Conservation (phyloP, 2,797 vertebrate species). For the Rhyacichthys aspro region DNA sequence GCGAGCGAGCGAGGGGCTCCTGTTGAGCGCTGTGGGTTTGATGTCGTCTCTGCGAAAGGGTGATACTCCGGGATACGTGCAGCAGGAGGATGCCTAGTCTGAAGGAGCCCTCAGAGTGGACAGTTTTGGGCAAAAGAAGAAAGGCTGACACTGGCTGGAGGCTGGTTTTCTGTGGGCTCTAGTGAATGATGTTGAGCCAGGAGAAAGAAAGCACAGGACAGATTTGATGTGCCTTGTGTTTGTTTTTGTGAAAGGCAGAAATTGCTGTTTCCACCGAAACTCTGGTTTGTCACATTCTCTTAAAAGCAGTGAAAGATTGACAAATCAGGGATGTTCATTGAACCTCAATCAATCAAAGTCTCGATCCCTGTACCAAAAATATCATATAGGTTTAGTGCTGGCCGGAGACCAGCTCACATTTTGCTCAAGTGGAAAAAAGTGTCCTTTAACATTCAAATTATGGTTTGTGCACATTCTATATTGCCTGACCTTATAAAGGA, state of each 20-base stretch:
- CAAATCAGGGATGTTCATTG: too few species aligned
- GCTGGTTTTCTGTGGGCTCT: conserved; percentile 24
- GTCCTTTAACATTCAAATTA: too few species aligned
- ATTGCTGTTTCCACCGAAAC: conserved; percentile 3
- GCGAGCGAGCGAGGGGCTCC: conserved; percentile 29
- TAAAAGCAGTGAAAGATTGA: too few species aligned
- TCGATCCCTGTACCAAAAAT: too few species aligned
- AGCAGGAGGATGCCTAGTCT: conserved; percentile 14
- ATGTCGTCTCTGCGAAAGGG: conserved; percentile 15
- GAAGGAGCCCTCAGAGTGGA: conserved; percentile 23
- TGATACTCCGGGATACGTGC: conserved; percentile 38
- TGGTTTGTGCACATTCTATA: too few species aligned
- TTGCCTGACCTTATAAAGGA: too few species aligned
- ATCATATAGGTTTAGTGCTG: too few species aligned
- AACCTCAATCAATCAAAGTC: too few species aligned
- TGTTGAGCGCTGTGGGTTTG: conserved; percentile 26
- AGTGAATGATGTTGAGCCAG: conserved; percentile 56
- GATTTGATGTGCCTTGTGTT: conserved; percentile 25
- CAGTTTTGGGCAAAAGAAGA: conserved; percentile 31
- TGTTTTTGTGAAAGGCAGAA: conserved; percentile 26
- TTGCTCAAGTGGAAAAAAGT: too few species aligned
- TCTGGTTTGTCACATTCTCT: too few species aligned
- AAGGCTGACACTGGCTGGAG: conserved; percentile 25
- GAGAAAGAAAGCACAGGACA: conserved; percentile 30
- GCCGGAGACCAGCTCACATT: too few species aligned